Conservation (phyloP, 1,140 invertebrate genomes). For the Protaetia brevitarsis region DNA sequence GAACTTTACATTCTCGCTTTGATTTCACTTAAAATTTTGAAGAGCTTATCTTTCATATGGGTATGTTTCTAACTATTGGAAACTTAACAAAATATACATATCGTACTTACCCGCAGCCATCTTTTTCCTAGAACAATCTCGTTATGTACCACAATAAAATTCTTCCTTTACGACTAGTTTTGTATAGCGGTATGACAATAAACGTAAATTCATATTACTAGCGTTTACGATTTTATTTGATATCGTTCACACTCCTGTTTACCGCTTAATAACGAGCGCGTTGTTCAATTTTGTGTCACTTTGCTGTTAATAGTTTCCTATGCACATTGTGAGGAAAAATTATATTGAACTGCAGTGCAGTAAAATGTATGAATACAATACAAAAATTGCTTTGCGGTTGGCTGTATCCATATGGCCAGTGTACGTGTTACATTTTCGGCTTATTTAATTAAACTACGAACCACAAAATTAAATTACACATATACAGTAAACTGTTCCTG, state of each 20-base stretch:
- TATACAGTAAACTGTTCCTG: too few relatives aligned
- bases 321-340: neutral
- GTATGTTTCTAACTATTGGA: too few relatives aligned
- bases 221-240: neutral
- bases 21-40: too few relatives aligned
- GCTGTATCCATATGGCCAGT: neutral
- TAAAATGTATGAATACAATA: neutral
- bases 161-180: neutral
- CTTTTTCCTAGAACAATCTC: neutral
- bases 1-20: too few relatives aligned
- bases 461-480: neutral
- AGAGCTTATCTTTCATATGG: too few relatives aligned
- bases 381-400: neutral
- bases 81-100: neutral
- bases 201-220: constrained; percentile 11
- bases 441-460: neutral
- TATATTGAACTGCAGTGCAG: neutral
- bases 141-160: neutral
- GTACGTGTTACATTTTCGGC: neutral
- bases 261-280: neutral
- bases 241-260: neutral
- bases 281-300: neutral
- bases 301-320: neutral
- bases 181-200: neutral
- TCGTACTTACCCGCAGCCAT: constrained; percentile 1